Percentiles rank a stretch among this genome's conserved stretches.
phyloP scores from a whole-genome alignment of 2,797 vertebrate genomes.

The Clarias pachynema region DNA sequence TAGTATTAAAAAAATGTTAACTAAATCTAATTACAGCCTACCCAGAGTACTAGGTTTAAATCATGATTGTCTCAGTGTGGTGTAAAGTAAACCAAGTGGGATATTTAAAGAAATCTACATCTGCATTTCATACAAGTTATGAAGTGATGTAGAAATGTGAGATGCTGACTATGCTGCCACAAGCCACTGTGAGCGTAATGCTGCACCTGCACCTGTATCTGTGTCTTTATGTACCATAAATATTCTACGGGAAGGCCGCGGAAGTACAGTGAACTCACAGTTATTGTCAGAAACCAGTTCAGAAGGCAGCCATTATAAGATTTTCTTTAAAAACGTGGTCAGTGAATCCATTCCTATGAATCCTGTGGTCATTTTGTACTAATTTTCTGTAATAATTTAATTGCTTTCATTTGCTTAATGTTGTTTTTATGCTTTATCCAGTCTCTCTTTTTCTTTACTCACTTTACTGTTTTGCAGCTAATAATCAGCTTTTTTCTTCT shows the following conservation, averaged over 20 bases:
- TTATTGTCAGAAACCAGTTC: no score
- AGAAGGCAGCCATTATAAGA: background rate
- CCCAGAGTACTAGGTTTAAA: background rate
- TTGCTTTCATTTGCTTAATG: background rate
- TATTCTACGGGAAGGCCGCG: no score
- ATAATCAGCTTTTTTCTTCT: slow-evolving; percentile 58
- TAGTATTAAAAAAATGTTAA: no score
- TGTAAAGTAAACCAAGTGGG: background rate
- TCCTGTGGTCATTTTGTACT: background rate
- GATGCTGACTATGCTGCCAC: background rate
- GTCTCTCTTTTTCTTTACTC: slow-evolving; percentile 25
- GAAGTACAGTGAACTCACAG: no score
- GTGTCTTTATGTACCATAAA: background rate
- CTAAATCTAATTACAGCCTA: no score
- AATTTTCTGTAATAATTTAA: background rate
- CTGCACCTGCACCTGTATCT: background rate
- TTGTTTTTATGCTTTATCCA: background rate
- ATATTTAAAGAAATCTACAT: background rate
- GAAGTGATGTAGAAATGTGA: background rate
- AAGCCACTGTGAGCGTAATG: background rate
- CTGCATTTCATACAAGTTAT: background rate
- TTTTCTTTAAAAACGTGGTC: background rate
- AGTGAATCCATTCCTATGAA: background rate
- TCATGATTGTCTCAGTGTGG: slow-evolving; percentile 1
- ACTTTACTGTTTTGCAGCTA: slow-evolving; percentile 68